Percentiles rank a stretch among this genome's conserved stretches.
Evolutionary conservation across 2,113 vertebrate genomes (phyloP).

Genomic region (Apteryx mantelli): DNA sequence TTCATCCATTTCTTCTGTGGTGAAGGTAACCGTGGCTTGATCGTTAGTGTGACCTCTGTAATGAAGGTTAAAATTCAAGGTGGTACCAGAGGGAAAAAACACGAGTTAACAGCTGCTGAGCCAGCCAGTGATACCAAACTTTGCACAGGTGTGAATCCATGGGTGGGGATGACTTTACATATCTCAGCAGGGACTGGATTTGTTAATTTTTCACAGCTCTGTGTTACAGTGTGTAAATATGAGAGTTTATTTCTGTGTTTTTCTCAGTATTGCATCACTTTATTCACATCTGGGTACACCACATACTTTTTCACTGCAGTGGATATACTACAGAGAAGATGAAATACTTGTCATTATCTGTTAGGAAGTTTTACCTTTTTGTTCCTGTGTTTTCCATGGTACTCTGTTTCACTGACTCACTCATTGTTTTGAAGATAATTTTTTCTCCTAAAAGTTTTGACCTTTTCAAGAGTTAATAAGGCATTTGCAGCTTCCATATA

Average conservation of each 20-base stretch:
- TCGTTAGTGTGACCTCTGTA: not conserved
- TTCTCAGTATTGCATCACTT: not conserved
- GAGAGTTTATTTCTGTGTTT: not conserved
- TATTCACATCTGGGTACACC: not conserved
- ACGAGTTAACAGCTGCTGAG: not conserved
- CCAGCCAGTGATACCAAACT: not conserved
- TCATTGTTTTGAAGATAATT: not conserved
- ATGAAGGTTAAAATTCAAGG: not conserved
- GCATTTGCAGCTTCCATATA: not conserved
- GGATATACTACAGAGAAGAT: not conserved
- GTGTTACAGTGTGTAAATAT: not conserved
- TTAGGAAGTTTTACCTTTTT: not conserved
- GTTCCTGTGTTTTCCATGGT: not conserved
- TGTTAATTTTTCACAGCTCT: not conserved
- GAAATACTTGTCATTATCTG: not conserved
- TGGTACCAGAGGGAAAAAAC: not conserved
- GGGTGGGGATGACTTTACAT: not conserved
- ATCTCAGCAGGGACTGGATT: not conserved
- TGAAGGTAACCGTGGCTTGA: not conserved
- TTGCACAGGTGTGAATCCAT: not conserved
- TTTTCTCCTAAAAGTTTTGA: not conserved
- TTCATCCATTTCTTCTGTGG: not conserved
- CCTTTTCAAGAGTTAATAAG: not conserved
- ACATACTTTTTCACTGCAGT: not conserved
- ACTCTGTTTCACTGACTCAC: not conserved